Conservation (phyloP, 2,113 vertebrate genomes). For the Daubentonia madagascariensis region DNA sequence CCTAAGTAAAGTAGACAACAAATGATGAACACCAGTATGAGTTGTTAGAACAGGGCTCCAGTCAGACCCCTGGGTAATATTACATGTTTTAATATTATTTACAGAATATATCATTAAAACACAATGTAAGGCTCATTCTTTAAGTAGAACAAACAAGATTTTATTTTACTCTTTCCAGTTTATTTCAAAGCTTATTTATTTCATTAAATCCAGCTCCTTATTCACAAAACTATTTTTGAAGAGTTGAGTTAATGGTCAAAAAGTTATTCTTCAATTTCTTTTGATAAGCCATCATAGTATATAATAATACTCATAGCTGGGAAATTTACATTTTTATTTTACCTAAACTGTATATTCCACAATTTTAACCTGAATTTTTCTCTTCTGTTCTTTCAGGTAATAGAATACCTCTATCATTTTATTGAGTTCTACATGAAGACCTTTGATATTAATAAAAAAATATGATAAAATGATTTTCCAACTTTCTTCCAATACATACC, state of each 20-base stretch:
- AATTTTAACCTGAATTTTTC: neutral
- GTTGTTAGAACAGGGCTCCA: neutral
- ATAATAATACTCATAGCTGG: neutral
- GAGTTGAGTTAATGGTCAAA: neutral
- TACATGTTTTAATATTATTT: slow-evolving; percentile 40
- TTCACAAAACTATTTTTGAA: neutral
- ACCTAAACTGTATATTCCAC: neutral
- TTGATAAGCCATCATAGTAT: neutral
- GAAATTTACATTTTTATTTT: slow-evolving; percentile 5
- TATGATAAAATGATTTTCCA: neutral
- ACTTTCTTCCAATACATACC: neutral
- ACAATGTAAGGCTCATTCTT: neutral
- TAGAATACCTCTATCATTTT: neutral
- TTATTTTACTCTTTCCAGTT: neutral
- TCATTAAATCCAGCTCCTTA: neutral
- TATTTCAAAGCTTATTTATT: slow-evolving; percentile 11
- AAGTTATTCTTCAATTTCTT: neutral
- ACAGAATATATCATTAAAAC: neutral
- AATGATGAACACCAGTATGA: neutral
- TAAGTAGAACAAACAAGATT: neutral
- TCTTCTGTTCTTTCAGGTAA: neutral
- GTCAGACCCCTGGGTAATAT: neutral
- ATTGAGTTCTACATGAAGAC: neutral
- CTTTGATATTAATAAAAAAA: neutral
- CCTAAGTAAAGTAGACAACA: neutral